These are phyloP conservation scores for Bucorvus abyssinicus DNA, from an alignment of 2,797 vertebrate genomes.

Conservation along the genomic window DNA sequence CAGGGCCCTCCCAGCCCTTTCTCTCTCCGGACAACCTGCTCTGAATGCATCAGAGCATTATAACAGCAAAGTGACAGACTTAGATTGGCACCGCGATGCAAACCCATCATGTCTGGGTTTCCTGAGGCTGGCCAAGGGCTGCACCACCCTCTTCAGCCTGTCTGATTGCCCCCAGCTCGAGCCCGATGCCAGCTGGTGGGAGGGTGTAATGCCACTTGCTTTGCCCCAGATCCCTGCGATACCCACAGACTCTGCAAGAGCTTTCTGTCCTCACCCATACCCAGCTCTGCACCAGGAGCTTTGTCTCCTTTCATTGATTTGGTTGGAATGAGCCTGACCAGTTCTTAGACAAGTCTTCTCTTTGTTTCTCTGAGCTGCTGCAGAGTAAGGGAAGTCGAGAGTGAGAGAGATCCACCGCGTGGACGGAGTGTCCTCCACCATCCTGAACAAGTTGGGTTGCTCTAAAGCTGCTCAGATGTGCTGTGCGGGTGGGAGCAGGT, in stretches of 20 bases:
- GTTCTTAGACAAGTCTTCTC: neutral
- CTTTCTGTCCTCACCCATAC: neutral
- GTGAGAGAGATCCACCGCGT: neutral
- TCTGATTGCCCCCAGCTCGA: neutral
- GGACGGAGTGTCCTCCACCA: neutral
- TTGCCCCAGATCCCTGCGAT: neutral
- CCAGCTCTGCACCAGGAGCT: neutral
- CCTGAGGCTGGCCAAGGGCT: neutral
- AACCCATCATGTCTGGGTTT: neutral
- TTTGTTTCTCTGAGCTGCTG: neutral
- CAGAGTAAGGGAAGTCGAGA: neutral
- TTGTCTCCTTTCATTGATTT: neutral
- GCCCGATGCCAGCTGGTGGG: neutral
- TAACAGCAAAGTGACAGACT: neutral
- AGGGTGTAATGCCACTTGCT: neutral
- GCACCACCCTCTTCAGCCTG: neutral
- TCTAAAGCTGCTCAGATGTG: neutral
- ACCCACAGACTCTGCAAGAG: neutral
- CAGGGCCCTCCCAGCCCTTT: neutral
- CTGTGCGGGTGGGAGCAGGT: neutral
- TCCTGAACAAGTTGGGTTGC: neutral
- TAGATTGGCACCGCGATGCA: neutral
- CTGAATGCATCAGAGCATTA: neutral
- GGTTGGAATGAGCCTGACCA: neutral
- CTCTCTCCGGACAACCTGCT: neutral